These are phyloP conservation scores for Mionectes macconnelli DNA, from an alignment of 2,113 vertebrate species.

Conservation along the genomic window DNA sequence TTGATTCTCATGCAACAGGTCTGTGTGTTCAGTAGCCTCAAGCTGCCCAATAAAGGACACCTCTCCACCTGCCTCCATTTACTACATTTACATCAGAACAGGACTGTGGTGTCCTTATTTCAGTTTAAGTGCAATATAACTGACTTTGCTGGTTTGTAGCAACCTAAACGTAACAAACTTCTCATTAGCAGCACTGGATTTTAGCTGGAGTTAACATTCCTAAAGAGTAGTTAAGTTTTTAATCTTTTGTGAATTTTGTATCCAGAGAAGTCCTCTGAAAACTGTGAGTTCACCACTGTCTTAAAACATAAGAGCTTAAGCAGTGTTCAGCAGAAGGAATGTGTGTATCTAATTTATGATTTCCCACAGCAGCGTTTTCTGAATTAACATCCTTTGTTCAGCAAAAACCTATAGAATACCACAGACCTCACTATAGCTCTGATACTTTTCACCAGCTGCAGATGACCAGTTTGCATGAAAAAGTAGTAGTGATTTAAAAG, in stretches of 20 bases:
- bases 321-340: background rate
- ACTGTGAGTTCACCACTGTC: background rate
- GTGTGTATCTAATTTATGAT: background rate
- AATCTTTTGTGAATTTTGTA: background rate
- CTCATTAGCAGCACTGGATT: background rate
- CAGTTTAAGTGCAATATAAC: background rate
- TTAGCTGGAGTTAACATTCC: background rate
- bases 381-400: background rate
- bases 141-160: background rate
- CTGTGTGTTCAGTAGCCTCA: background rate
- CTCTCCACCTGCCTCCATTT: rapidly evolving
- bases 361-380: background rate
- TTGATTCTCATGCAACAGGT: background rate
- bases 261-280: background rate
- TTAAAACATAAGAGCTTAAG: background rate
- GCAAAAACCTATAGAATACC: background rate
- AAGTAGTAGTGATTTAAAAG: background rate
- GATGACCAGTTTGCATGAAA: background rate
- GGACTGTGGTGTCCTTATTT: background rate
- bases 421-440: background rate
- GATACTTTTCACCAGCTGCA: background rate
- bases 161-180: background rate
- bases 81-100: background rate
- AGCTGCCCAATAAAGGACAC: background rate
- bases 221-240: background rate